Evolutionary conservation across 2,888 invertebrate species (phyloP).

Genomic region (Xestoiulus laeticollis): DNA sequence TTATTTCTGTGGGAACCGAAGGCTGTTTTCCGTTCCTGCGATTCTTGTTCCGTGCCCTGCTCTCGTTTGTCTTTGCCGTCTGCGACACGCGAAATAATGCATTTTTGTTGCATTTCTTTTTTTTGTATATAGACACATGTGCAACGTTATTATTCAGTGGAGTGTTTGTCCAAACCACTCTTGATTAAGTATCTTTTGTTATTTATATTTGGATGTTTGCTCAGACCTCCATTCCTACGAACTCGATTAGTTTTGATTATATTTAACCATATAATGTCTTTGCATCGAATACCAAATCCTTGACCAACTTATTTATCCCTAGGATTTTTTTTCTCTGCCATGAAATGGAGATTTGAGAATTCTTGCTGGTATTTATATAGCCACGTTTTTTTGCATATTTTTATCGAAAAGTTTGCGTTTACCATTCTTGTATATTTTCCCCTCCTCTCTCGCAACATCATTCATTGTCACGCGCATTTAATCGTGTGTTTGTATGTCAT

Average conservation of each 20-base stretch:
- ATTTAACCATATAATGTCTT: not conserved
- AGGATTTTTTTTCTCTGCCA: not conserved
- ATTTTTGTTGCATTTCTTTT: slow-evolving; percentile 23
- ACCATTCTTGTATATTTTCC: slow-evolving; percentile 17
- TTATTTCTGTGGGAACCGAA: slow-evolving; percentile 10
- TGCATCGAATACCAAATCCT: not conserved
- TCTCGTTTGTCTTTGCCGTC: not conserved
- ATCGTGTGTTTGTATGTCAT: not conserved
- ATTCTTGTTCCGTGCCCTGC: not conserved
- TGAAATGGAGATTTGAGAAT: not conserved
- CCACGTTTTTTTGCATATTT: slow-evolving; percentile 10
- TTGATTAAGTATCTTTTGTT: not conserved
- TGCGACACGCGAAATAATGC: not conserved
- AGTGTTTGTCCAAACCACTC: not conserved
- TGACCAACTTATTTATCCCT: not conserved
- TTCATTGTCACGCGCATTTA: not conserved
- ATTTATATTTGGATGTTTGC: slow-evolving; percentile 19
- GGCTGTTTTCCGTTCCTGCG: not conserved
- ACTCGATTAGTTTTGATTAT: not conserved
- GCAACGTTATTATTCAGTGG: not conserved
- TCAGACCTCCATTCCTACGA: not conserved
- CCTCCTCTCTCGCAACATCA: not conserved
- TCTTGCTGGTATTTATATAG: slow-evolving; percentile 1
- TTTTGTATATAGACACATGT: not conserved
- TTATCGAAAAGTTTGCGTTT: not conserved